Evolutionary conservation across 2,113 vertebrate genomes (phyloP), one percentile per base, ranked within the genome.

Genomic region (Eretmochelys imbricata): DNA sequence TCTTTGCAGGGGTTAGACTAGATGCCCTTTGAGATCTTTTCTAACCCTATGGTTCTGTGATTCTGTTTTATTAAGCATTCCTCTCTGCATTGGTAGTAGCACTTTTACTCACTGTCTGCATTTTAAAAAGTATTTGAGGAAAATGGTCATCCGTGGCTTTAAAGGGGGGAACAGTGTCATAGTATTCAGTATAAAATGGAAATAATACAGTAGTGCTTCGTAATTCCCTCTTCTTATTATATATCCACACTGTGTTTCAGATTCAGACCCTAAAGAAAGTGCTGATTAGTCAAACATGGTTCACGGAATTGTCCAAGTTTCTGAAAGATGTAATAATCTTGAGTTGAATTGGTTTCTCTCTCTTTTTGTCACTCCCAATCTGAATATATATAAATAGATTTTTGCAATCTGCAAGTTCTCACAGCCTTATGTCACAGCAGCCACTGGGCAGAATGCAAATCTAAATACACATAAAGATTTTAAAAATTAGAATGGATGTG

Each of bases 391-490:
- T 25, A 69, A 9, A 8, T 19, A 42, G 38, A 75, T 25, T 42
- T 75, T 75, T 75, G n/a, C 38, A 42, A 5, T 10, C 10, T 75
- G 72, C 38, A 75, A 13, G 72, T 46, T 75, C 69, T 42, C 20
- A 24, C 10, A 22, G 38, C 19, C 10, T 46, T 46, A 75, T 11
- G n/a, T 42, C n/a, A 24, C 8, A 75, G 82, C 25, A 16, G 25
- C 1, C 93, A 22, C 51, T 38, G 20, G 51, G 72, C 1, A 0
- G 80, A 22, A 5, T 2, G 35, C 17, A 0, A 24, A 7, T 14
- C 24, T 31, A 27, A 82, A 2, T 2, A 0, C 4, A 2, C 54
- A 8, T 59, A 81, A 78, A 78, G 87, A 1, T 8, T 51, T 80
- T 22, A 11, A 17, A 27, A 50, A 76, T 54, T 49, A 2, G 8